Base-by-base conservation (phyloP, 2,797 vertebrate genomes). In the Fundulus diaphanus region DNA sequence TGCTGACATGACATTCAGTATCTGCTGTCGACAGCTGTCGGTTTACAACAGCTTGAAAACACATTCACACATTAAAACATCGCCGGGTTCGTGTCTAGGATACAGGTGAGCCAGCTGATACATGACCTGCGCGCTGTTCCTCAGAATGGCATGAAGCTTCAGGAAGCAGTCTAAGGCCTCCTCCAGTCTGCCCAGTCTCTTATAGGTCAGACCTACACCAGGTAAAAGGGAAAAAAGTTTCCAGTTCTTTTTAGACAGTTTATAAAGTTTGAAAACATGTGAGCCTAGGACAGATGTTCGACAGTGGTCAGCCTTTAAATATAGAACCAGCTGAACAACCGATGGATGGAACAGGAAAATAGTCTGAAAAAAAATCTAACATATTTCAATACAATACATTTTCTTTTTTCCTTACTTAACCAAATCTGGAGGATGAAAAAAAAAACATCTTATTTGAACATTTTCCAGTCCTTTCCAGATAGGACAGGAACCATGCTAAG, bases 121-220 rank as follows among this genome's bases (percentile, higher is more conserved):
- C 95, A 99, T 96, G 88, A 99, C 97, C 81, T 98, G 96, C 18
- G 96, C 94, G 4, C 96, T 97, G 90, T 98, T 98, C 84, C 94
- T 95, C 75, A 99, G 95, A 82, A 99, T 99, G 81, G 97, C 96
- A 2, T 99, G 97, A 51, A 99, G 97, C 90, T 99, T 99, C 90
- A 97, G 92, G 86, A 99, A 99, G 92, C 96, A 98, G 91, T 99
- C 97, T 86, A 99, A 94, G 59, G 97, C 95, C 76, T 98, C 97
- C n/a, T 97, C 96, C 77, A 96, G 93, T 11, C 95, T 96, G 67
- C 94, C 96, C 82, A 98, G 93, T 73, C 91, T 96, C 94, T 98
- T 98, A 85, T 97, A 97, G 0, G 95, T 94, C 78, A 99, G 93
- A 89, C 97, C 98, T 99, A 85, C 11, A 29, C n/a, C 56, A 87